Evolutionary conservation across 2,888 invertebrate genomes (phyloP).

Genomic region (Quadriops clusia): DNA sequence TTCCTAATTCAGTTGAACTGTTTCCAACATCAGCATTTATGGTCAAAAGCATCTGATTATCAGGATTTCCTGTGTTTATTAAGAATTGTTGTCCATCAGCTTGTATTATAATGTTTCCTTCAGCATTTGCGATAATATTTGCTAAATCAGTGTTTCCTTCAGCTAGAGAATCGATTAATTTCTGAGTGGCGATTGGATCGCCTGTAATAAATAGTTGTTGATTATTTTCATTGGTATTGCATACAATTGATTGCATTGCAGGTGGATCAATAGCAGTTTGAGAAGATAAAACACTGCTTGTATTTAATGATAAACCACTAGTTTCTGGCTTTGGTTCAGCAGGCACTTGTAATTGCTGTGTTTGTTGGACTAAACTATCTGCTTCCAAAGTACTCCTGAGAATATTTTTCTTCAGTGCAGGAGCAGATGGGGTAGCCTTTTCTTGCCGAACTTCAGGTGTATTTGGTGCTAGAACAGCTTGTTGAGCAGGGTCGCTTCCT

Average conservation of each 20-base stretch:
- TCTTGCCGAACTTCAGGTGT: no score
- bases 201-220: conserved; percentile 36
- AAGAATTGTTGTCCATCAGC: conserved; percentile 39
- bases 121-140: conserved; percentile 33
- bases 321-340: conserved; percentile 9
- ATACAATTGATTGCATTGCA: conserved; percentile 20
- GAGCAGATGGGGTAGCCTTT: no score
- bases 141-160: conserved; percentile 35
- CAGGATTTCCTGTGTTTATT: conserved; percentile 32
- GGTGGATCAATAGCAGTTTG: conserved; percentile 11
- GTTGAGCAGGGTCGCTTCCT: conserved; percentile 22
- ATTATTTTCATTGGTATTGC: conserved; percentile 24
- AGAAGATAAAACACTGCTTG: conserved; percentile 5
- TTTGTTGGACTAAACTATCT: neutral
- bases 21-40: conserved; percentile 22
- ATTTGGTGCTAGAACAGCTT: no score
- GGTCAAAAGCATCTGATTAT: conserved; percentile 27
- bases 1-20: conserved; percentile 21
- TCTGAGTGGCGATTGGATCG: conserved; percentile 34
- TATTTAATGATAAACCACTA: conserved; percentile 2
- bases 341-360: neutral
- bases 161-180: conserved; percentile 33
- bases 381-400: neutral
- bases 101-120: conserved; percentile 35
- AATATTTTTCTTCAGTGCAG: no score